Evolutionary conservation across 2,888 invertebrate genomes (phyloP), one percentile per base, ranked within the genome.

Genomic region (Lacanobia oleracea): DNA sequence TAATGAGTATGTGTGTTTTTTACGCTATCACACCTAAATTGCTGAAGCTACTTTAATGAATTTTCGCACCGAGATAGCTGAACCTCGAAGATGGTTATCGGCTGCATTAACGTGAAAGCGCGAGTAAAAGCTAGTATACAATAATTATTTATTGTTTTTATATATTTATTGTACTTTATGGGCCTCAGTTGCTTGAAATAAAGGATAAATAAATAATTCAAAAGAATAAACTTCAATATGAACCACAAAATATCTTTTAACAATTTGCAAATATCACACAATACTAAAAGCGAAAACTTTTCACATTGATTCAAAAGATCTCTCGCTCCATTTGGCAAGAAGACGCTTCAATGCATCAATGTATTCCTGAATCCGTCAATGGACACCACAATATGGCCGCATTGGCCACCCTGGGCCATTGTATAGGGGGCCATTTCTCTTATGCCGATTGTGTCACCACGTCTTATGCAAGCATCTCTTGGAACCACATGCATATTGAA

Each of bases 371-470:
- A 63, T 63, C 62, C 33, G 21, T 68, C 69, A 43, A 61, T 77
- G 37, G 71, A 63, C 50, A 59, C 33, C 62, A 50, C 43, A 72
- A 59, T 66, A 77, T 59, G 27, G 62, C 12, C 43, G 48, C 37
- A 4, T n/a, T 61, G 43, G 40, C 65, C 66, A 21, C 60, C 27
- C 50, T 61, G 43, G 18, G 16, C 51, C 67, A 70, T 79, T 67
- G 69, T 70, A 37, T 67, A 45, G 50, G 62, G 33, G 67, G 57
- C 54, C 70, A 79, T 70, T 75, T 70, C 63, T 79, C 75, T 62
- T 53, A 79, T 53, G 57, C 70, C 37, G 67, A 67, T 79, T 79
- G 57, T 79, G 79, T 75, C 75, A 79, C 43, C 59, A 40, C n/a
- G 45, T 10, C n/a, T 79, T 79, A 79, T 64, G 70, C 64, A 79